Percentiles rank a stretch among this genome's conserved stretches.
These are phyloP conservation scores for Cremastobaeus sp. DNA, from an alignment of 2,888 invertebrate genomes.

Conservation along the genomic window DNA sequence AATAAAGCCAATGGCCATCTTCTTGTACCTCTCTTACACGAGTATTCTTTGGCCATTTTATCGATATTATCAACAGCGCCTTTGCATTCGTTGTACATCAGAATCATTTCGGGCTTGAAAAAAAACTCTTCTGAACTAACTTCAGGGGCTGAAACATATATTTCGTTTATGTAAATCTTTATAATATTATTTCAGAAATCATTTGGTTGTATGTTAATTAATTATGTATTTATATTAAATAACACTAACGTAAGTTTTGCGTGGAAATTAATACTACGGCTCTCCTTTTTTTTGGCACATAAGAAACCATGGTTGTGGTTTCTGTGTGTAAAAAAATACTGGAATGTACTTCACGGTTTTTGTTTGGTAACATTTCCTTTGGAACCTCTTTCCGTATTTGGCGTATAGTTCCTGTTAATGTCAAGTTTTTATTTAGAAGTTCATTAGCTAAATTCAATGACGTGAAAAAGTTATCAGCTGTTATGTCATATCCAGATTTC, in stretches of 20 bases:
- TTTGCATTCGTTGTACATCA: conserved; percentile 14
- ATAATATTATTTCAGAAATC: not conserved
- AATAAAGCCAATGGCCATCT: conserved; percentile 27
- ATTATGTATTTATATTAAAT: too few relatives aligned
- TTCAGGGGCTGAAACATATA: conserved; percentile 15
- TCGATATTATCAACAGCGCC: conserved; percentile 13
- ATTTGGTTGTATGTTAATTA: not conserved
- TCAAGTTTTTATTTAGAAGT: not conserved
- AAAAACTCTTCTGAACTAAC: conserved; percentile 7
- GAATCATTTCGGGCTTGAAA: conserved; percentile 16
- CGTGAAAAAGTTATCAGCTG: conserved; percentile 29
- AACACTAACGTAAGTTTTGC: too few relatives aligned
- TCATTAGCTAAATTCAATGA: conserved; percentile 19
- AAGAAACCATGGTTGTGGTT: conserved; percentile 19
- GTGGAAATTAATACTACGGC: too few relatives aligned
- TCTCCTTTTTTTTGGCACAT: conserved; percentile 24
- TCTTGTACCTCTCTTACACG: conserved; percentile 4
- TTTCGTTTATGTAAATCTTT: not conserved
- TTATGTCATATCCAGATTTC: conserved; percentile 13
- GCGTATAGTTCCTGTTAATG: conserved; percentile 22
- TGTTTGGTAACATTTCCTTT: conserved; percentile 25
- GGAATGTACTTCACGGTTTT: conserved; percentile 13
- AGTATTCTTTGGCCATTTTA: conserved; percentile 12
- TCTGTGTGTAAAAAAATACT: conserved; percentile 25
- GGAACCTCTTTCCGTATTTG: conserved; percentile 17